Evolutionary conservation across 2,797 vertebrate genomes (phyloP).

Genomic region (Triplophysa yarkandensis): DNA sequence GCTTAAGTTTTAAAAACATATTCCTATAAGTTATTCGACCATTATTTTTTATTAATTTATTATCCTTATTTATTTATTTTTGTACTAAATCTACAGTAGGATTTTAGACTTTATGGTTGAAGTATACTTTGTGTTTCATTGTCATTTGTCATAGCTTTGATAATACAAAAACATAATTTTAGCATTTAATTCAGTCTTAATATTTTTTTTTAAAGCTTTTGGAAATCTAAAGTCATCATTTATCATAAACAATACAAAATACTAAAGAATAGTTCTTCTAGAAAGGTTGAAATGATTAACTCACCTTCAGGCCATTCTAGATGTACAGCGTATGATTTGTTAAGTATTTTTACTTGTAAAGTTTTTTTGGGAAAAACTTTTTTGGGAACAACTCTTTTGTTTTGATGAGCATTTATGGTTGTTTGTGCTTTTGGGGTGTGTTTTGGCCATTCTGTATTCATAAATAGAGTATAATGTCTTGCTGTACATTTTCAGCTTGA

Average conservation of each 20-base stretch:
- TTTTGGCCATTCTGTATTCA: no score
- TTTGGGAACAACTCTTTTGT: no score
- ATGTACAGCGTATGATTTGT: no score
- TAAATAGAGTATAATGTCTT: background rate
- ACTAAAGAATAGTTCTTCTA: background rate
- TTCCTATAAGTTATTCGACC: background rate
- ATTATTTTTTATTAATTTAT: background rate
- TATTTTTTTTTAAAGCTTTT: background rate
- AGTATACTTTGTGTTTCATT: constrained; percentile 5
- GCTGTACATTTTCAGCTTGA: background rate
- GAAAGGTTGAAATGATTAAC: no score
- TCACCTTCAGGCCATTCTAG: no score
- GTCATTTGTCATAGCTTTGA: constrained; percentile 17
- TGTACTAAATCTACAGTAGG: background rate
- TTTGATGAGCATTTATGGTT: no score
- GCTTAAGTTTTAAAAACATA: background rate
- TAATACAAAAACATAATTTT: constrained; percentile 22
- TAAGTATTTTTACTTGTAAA: no score
- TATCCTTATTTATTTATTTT: constrained; percentile 3
- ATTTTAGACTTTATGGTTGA: no score
- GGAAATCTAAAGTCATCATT: background rate
- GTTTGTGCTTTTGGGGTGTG: no score
- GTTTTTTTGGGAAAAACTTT: no score
- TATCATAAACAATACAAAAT: background rate
- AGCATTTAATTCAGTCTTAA: background rate